Conservation (phyloP, 2,797 vertebrate genomes). For the Podarcis lilfordi region DNA sequence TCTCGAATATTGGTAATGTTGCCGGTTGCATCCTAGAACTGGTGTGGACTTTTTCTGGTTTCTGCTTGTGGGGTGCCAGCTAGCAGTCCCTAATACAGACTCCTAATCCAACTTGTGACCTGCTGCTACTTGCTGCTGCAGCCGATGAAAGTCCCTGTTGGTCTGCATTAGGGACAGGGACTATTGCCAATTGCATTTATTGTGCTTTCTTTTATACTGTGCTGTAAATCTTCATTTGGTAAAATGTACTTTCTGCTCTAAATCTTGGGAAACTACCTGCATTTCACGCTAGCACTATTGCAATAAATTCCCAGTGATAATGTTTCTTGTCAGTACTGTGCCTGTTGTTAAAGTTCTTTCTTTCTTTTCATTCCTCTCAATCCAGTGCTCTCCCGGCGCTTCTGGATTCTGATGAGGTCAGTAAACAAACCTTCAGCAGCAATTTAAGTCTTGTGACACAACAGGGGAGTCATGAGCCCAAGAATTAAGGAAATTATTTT, state of each 20-base stretch:
- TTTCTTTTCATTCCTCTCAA: not conserved
- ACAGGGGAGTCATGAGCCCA: constrained; percentile 50
- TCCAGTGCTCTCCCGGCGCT: constrained; percentile 83
- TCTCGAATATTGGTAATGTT: not conserved
- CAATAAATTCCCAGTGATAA: not conserved
- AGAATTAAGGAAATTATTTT: constrained; percentile 36
- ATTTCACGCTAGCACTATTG: not conserved
- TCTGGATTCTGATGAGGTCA: constrained; percentile 86
- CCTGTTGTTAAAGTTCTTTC: not conserved
- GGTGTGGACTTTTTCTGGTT: not conserved
- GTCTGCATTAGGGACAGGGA: not conserved
- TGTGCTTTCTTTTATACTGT: not conserved
- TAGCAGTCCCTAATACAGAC: not conserved
- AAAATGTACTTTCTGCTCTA: not conserved
- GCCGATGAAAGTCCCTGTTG: not conserved
- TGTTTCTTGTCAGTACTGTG: not conserved
- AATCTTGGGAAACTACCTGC: not conserved
- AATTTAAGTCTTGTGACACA: constrained; percentile 53
- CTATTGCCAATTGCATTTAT: not conserved
- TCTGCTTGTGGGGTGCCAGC: not conserved
- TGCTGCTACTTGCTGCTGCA: not conserved
- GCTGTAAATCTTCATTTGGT: not conserved
- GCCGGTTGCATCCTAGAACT: not conserved
- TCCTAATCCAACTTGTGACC: not conserved
- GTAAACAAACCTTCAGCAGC: constrained; percentile 67